Evolutionary conservation across 2,113 vertebrate genomes (phyloP).

Genomic region (Anguilla japonica): DNA sequence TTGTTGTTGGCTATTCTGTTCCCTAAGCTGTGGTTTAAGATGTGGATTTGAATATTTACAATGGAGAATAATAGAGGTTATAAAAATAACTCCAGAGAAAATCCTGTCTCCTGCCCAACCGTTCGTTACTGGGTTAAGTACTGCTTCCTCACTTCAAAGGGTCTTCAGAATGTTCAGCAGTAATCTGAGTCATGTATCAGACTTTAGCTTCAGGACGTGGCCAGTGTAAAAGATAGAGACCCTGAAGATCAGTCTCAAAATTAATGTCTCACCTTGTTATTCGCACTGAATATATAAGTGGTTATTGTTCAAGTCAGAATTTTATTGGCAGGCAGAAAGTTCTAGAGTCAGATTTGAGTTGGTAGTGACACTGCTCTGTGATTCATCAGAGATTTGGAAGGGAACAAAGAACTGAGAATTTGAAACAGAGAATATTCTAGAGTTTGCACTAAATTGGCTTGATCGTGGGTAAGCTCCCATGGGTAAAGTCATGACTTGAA

Average conservation of each 20-base stretch:
- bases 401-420: too few species aligned
- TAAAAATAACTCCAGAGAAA: slow-evolving; percentile 71
- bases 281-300: neutral
- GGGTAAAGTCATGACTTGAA: neutral
- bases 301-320: slow-evolving; percentile 17
- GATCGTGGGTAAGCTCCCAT: neutral
- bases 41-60: slow-evolving; percentile 98
- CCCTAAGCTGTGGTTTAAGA: slow-evolving; percentile 89
- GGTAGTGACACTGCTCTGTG: slow-evolving; percentile 9
- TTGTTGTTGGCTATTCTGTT: slow-evolving; percentile 75
- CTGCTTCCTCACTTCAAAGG: slow-evolving; percentile 66
- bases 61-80: slow-evolving; percentile 96
- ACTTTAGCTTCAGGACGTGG: slow-evolving; percentile 31
- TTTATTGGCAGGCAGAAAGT: slow-evolving; percentile 26
- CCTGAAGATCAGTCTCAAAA: neutral
- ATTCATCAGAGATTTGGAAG: neutral
- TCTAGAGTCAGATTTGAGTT: slow-evolving; percentile 12
- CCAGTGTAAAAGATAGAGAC: neutral
- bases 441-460: neutral
- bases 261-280: neutral
- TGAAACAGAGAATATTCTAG: neutral
- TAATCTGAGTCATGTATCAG: slow-evolving; percentile 54
- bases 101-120: slow-evolving; percentile 55
- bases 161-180: slow-evolving; percentile 55
- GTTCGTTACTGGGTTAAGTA: slow-evolving; percentile 65